Conservation (phyloP, 2,888 invertebrate genomes). For the Dynastes maya region DNA sequence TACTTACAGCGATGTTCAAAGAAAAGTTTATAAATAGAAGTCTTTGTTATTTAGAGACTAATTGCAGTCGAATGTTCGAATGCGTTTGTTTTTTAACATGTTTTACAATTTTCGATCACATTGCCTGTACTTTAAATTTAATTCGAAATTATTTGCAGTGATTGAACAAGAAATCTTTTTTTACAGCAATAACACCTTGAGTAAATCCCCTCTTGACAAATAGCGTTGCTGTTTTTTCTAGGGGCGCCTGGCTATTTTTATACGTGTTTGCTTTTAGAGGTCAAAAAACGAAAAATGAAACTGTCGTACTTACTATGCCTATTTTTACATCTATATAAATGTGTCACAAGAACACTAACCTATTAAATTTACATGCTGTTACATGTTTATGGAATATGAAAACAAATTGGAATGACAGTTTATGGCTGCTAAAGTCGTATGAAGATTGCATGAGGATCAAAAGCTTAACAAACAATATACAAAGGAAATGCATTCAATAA, state of each 20-base stretch:
- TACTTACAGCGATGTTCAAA: slow-evolving; percentile 21
- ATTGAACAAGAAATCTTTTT: neutral
- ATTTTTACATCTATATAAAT: slow-evolving; percentile 27
- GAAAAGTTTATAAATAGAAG: slow-evolving; percentile 29
- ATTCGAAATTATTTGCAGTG: too few relatives aligned
- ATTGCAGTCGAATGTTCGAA: neutral
- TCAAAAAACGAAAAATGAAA: neutral
- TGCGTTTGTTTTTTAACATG: neutral
- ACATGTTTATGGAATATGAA: neutral
- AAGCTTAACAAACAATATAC: too few relatives aligned
- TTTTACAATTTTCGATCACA: slow-evolving; percentile 19
- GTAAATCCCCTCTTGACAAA: neutral
- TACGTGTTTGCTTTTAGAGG: slow-evolving; percentile 4
- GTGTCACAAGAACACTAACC: slow-evolving; percentile 5
- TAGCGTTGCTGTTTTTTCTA: slow-evolving; percentile 3
- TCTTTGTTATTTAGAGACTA: slow-evolving; percentile 18
- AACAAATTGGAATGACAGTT: neutral
- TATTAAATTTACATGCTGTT: neutral
- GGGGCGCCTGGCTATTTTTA: slow-evolving; percentile 21
- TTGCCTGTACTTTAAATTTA: too few relatives aligned
- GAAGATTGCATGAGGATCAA: too few relatives aligned
- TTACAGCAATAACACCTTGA: neutral
- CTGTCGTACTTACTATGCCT: neutral
- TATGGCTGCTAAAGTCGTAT: too few relatives aligned
- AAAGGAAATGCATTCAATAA: neutral